Conservation (phyloP, 2,888 invertebrate species). For the Sesamia inferens region DNA sequence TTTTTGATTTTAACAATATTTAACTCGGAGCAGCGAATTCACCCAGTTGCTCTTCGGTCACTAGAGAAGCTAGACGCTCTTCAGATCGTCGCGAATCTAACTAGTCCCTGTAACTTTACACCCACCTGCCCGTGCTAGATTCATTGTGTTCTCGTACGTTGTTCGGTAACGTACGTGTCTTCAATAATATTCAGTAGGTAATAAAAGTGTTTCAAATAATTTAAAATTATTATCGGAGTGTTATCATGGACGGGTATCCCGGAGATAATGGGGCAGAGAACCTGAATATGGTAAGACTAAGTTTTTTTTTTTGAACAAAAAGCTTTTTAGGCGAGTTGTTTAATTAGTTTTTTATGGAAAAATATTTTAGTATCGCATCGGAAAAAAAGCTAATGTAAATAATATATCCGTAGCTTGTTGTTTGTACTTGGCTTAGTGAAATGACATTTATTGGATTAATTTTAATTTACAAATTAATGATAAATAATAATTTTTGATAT, state of each 20-base stretch:
- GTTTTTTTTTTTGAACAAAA: not conserved
- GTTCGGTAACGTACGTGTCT: slow-evolving; percentile 34
- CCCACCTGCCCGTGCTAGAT: not conserved
- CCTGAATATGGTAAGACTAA: slow-evolving; percentile 10
- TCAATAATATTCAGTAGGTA: not conserved
- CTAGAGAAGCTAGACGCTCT: not conserved
- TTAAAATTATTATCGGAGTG: not conserved
- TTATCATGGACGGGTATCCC: slow-evolving; percentile 14
- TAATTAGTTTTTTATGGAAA: too few relatives aligned
- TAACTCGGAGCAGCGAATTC: not conserved
- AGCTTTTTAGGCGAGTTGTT: too few relatives aligned
- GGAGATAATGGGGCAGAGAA: not conserved
- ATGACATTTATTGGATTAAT: too few relatives aligned
- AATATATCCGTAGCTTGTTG: too few relatives aligned
- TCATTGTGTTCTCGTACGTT: slow-evolving; percentile 9
- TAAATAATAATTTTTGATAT: too few relatives aligned
- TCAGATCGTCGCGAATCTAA: not conserved
- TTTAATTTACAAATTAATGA: too few relatives aligned
- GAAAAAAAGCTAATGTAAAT: too few relatives aligned
- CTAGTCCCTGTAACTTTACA: not conserved
- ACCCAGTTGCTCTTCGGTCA: not conserved
- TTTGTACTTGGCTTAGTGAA: too few relatives aligned
- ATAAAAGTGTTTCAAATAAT: not conserved
- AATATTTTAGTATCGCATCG: too few relatives aligned
- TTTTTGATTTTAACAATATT: not conserved